Evolutionary conservation across 2,113 vertebrate genomes (phyloP), one percentile per base, ranked within the genome.

Genomic region (Tychaedon coryphoeus): DNA sequence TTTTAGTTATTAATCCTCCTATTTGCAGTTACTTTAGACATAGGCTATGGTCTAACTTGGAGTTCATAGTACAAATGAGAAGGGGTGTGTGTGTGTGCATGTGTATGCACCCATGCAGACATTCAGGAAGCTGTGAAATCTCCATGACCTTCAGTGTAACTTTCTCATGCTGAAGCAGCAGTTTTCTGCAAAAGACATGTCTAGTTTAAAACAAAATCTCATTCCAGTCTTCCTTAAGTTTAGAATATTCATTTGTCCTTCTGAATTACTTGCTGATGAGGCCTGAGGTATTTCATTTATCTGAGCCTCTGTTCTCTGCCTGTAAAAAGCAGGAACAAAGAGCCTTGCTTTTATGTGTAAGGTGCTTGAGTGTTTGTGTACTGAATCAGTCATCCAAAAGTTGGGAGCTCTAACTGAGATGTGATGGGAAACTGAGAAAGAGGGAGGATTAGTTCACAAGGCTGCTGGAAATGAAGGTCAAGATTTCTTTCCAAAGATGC

Each of bases 181-280:
- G 19, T 43, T 36, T 36, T 36, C 31, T 2, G 4, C 19, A 56
- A 40, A 67, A 73, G 12, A 10, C 19, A 28, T 8, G 12, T 20
- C 28, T 33, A 48, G 22, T 42, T 60, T 56, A 33, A 82, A 82
- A 40, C 5, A 86, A 85, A 91, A 76, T 31, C 14, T 38, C 24
- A n/a, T 83, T 75, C 90, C 43, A 33, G 26, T 29, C 34, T 71
- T 75, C 60, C 65, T 89, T 81, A 70, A 74, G 24, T 14, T 73
- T 60, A n/a, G 72, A 58, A 80, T 83, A 84, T 84, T 81, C 12
- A 67, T 57, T 67, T 1, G 1, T 43, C 34, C 23, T 64, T 86
- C 79, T 29, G 45, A 88, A 80, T 77, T 86, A 54, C 26, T 70
- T 78, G 56, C 23, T 91, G 72, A 89, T 86, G 94, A 92, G n/a